Base-by-base conservation (phyloP, 2,888 invertebrate genomes). In the Phortica magna region DNA sequence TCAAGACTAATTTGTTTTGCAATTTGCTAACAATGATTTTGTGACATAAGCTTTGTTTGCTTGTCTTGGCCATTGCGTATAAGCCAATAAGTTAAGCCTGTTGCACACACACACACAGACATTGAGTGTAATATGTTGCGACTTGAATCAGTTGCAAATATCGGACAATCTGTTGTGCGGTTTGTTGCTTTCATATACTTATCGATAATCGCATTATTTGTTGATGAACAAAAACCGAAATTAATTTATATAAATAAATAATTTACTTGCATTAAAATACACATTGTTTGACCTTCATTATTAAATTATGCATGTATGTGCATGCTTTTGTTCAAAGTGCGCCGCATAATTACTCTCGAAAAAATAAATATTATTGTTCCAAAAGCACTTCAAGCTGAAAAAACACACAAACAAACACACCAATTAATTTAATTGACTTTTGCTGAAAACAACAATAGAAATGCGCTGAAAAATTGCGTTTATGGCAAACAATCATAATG, bases 1-100 rank as follows among this genome's bases (percentile, higher is more conserved):
- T 14, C 10, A 41, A 31, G 39, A 41, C 65, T 65, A 65, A 65
- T 65, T 39, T 39, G 39, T 65, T 65, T 41, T 39, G 65, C 65
- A 65, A 65, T 41, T 65, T 65, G 22, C 65, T 41, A n/a, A 65
- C 41, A 39, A 39, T 65, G 41, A 39, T 39, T 65, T n/a, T 59
- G n/a, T 59, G 59, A 59, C 59, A 17, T 59, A 7, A 19, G 17
- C 59, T 7, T 59, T 59, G 17, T 59, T 19, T 59, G 59, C 19
- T 59, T 10, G 10, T 53, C n/a, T 10, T 53, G 14, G 42, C 41
- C 67, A 17, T 42, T 42, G 41, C 14, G 17, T n/a, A 1, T 22
- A 64, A 64, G 12, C 64, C 17, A 64, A 64, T 64, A 31, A 64
- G 64, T 12, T 31, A 31, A 31, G 64, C 64, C 39, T 59, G 17